Evolutionary conservation across 2,888 invertebrate genomes (phyloP), one percentile per base, ranked within the genome.

Genomic region (Schizotus pectinicornis): DNA sequence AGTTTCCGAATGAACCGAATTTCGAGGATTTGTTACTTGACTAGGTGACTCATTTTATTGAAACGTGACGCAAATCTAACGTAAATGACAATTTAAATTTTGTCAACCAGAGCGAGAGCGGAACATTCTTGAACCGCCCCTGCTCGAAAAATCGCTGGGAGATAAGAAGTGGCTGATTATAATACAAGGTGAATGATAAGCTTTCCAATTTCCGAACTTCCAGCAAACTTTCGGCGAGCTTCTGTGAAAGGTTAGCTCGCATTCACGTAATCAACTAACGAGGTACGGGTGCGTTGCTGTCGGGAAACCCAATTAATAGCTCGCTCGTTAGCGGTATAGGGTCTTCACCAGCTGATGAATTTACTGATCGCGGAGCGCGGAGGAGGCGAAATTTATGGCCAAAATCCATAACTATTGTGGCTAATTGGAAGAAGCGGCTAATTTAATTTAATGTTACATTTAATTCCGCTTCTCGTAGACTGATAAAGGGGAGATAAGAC

Each of bases 331-430:
- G 67, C 61, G 66, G 67, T 59, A 49, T 57, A 41, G 62, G 62
- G 64, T 62, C 63, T 67, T 59, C 63, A 63, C 64, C 65, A 58
- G 52, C 67, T 67, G 67, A 67, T 67, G 67, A 69, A 69, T 69
- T 69, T 63, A 60, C 63, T 62, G 62, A 61, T 65, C 65, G 63
- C 58, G 60, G 22, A 22, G 22, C 22, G 22, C 5, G 22, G 22
- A 22, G 22, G 22, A 22, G 22, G 63, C 59, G 59, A 64, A 64
- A 67, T 68, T 65, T 64, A 65, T 61, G 22, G 5, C 22, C 22
- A 22, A 22, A 22, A 22, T 22, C 22, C 22, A 22, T 22, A 22
- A 22, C 22, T 22, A 22, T 22, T 22, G 22, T 2, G 22, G 22
- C 22, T 22, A 22, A 22, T 22, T 22, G 22, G 22, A 22, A 22